phyloP scores from a whole-genome alignment of 2,888 invertebrate genomes.

The Drosophila prolongata region DNA sequence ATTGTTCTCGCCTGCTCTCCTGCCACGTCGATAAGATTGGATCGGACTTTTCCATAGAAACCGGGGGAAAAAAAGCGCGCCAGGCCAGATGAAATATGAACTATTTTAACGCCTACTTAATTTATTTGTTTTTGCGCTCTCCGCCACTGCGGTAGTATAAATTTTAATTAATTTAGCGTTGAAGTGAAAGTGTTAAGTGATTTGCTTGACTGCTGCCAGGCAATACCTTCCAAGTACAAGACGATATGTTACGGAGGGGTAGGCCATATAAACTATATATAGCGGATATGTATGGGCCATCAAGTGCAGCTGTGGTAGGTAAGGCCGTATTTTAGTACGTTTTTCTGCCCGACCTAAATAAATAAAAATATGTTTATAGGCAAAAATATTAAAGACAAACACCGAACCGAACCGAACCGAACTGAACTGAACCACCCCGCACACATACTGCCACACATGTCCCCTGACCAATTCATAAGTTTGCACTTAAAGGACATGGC shows the following conservation, averaged over 20 bases:
- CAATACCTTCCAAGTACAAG: slow-evolving; percentile 28
- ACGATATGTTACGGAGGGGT: slow-evolving; percentile 3
- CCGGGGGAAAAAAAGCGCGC: too few species aligned
- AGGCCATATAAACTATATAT: slow-evolving; percentile 24
- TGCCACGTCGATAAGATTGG: slow-evolving; percentile 42
- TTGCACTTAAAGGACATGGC: slow-evolving; percentile 70
- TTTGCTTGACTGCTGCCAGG: slow-evolving; percentile 41
- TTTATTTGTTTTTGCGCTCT: slow-evolving; percentile 76
- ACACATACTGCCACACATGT: slow-evolving; percentile 43
- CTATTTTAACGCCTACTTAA: slow-evolving; percentile 84
- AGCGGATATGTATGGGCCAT: slow-evolving; percentile 49
- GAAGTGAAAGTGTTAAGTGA: slow-evolving; percentile 74
- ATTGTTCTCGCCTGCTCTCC: slow-evolving; percentile 67
- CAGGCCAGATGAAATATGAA: slow-evolving; percentile 81
- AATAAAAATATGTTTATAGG: slow-evolving; percentile 84
- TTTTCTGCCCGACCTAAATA: slow-evolving; percentile 80
- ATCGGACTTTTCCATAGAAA: slow-evolving; percentile 70
- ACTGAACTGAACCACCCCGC: slow-evolving; percentile 4
- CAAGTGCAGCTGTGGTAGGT: slow-evolving; percentile 73
- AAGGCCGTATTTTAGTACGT: slow-evolving; percentile 67
- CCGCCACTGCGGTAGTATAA: slow-evolving; percentile 62
- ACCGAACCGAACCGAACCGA: slow-evolving; percentile 33
- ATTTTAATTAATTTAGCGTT: slow-evolving; percentile 81
- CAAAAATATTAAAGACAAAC: slow-evolving; percentile 82
- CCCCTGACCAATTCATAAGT: slow-evolving; percentile 80